Base-by-base conservation (phyloP, 2,888 invertebrate genomes). In the Cantharis lateralis region DNA sequence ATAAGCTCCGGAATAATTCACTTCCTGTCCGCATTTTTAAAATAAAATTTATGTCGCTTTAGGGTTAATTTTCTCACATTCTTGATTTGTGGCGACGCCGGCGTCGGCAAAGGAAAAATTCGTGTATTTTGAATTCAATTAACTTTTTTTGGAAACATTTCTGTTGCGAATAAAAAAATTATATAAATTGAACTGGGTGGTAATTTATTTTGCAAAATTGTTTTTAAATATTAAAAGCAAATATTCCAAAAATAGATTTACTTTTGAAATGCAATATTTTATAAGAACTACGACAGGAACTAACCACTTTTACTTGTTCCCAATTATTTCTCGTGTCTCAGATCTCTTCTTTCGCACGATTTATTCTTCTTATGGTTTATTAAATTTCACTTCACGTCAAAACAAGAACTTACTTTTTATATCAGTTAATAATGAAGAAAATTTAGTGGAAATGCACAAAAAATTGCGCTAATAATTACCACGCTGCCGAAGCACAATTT, bases 261-360 rank as follows among this genome's bases (percentile, higher is more conserved):
- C n/a, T n/a, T 48, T 48, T 48, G 48, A 48, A 48, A 48, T 48
- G n/a, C 48, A 70, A 70, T 74, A 74, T 74, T 74, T 74, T 74
- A 74, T 68, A 63, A 63, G 20, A 62, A 20, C 70, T 48, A 70
- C 69, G 74, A 75, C 70, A 75, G 68, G 61, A 75, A 70, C 70
- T 66, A 75, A 71, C 70, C 70, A 75, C 75, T 71, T 70, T 70
- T 75, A 63, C 75, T 75, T 75, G 71, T 69, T 76, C 61, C 76
- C 76, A 76, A 76, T 76, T 76, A 76, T 72, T 76, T 66, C 72
- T 76, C 72, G 69, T 72, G 76, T 32, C 76, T 71, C 63, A 71
- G 72, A 76, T 69, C 62, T 72, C 61, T 73, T 66, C 62, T 68
- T 63, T 73, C 48, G 68, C 70, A 68, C 71, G 71, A 77, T 77